Evolutionary conservation across 2,113 vertebrate species (phyloP), one percentile per base, ranked within the genome.

Genomic region (Sinosuthora webbiana): DNA sequence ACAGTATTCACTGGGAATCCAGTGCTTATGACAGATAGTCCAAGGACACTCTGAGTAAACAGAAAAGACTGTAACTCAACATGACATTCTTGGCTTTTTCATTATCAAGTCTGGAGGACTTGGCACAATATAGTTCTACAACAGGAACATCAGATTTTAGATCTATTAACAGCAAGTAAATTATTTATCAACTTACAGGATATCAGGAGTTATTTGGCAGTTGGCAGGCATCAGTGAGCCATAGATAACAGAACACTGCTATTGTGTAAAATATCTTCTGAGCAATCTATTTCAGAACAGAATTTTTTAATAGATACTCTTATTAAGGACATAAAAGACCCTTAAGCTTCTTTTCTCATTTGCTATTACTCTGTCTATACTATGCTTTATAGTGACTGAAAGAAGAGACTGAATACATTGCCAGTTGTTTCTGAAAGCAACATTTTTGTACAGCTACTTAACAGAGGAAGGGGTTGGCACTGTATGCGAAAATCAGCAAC

Each of bases 121-220:
- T 97, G 92, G 92, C 95, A 93, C 28, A 49, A 55, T 75, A 42
- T 56, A 69, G 9, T 64, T 82, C 65, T 96, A 71, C 89, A 95
- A 90, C 76, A 96, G 97, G 94, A 98, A 96, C 85, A 95, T 94
- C 87, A 93, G 74, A 95, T 90, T 97, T 94, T 86, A 83, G 73
- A 91, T 96, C 91, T 97, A 94, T 97, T 97, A 97, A 55, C 52
- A 91, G 49, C 56, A 80, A 52, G 77, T 96, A 87, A 95, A 96
- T 97, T 97, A 97, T 97, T 97, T 93, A 97, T 97, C 94, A 97
- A 91, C 55, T 95, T 95, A 90, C 35, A 9, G 71, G 83, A 91
- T 85, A 91, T 93, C 70, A 93, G 52, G 78, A 94, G 84, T 76
- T 87, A 83, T 96, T 96, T 96, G 94, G 82, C 82, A 93, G 78